Evolutionary conservation across 2,797 vertebrate species (phyloP).

Genomic region (Argya squamiceps): DNA sequence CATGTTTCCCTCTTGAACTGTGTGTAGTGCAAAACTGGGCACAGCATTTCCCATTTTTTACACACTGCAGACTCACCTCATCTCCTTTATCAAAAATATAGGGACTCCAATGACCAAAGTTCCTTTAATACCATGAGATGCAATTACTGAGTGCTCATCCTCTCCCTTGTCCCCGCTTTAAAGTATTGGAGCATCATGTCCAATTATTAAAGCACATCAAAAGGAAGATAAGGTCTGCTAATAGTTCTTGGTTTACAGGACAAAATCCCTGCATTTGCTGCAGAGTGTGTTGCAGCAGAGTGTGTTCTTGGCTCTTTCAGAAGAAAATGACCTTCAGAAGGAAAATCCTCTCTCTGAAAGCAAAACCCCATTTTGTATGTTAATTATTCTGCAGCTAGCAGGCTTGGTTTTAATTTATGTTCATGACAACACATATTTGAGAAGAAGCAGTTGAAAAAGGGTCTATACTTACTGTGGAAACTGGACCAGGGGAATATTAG

Average conservation of each 20-base stretch:
- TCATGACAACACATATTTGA: not conserved
- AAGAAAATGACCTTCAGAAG: slow-evolving; percentile 69
- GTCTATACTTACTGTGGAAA: not conserved
- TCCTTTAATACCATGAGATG: not conserved
- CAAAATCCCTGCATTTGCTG: slow-evolving; percentile 18
- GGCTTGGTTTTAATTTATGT: slow-evolving; percentile 49
- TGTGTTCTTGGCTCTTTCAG: not conserved
- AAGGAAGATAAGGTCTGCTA: slow-evolving; percentile 25
- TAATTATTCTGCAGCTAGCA: slow-evolving; percentile 65
- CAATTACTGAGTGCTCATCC: not conserved
- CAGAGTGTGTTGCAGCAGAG: not conserved
- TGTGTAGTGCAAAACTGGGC: not conserved
- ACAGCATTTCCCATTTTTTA: not conserved
- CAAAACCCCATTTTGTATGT: slow-evolving; percentile 54
- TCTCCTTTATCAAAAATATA: not conserved
- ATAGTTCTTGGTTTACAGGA: not conserved
- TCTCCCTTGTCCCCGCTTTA: not conserved
- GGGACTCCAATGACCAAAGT: not conserved
- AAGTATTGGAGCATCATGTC: not conserved
- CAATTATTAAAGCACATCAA: slow-evolving; percentile 29
- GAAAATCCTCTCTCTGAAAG: slow-evolving; percentile 58
- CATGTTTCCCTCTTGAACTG: not conserved
- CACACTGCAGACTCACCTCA: not conserved
- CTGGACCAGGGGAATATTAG: not conserved
- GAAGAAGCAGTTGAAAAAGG: not conserved